A percentile compares a stretch with the other conserved stretches of the same genome.
Conservation (phyloP, 2,113 vertebrate species). For the Tonatia bakeri region DNA sequence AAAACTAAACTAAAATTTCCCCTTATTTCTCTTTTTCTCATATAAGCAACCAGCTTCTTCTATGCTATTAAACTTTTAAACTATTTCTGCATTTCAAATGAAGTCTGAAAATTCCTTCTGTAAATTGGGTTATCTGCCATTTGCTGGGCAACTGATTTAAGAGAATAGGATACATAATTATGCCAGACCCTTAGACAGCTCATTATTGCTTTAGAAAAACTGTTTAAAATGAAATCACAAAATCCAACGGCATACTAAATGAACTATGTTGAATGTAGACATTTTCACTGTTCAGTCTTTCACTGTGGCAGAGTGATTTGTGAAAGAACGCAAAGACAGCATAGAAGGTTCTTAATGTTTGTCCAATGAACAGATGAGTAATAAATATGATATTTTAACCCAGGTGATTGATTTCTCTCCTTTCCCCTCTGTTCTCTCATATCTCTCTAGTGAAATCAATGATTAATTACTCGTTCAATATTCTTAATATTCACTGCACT, state of each 20-base stretch:
- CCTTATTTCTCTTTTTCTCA: neutral
- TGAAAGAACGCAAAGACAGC: neutral
- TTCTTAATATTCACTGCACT: slow-evolving; percentile 2
- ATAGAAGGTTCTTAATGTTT: neutral
- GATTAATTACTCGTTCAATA: neutral
- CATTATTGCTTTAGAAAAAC: slow-evolving; percentile 14
- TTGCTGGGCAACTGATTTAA: slow-evolving; percentile 22
- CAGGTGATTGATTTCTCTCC: neutral
- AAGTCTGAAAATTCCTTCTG: neutral
- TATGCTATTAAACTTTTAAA: neutral
- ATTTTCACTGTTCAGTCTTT: neutral
- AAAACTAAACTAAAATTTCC: neutral
- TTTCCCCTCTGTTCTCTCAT: neutral
- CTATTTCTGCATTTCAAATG: slow-evolving; percentile 34
- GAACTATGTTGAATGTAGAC: neutral
- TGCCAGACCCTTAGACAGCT: neutral
- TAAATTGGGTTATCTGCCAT: neutral
- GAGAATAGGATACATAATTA: neutral
- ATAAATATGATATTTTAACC: neutral
- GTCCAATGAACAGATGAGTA: neutral
- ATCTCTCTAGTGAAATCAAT: neutral
- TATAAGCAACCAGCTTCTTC: neutral
- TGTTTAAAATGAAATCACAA: slow-evolving; percentile 5
- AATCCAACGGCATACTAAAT: neutral
- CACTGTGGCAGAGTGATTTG: neutral